Evolutionary conservation across 2,797 vertebrate genomes (phyloP), one percentile per base, ranked within the genome.

Genomic region (Acestrorhynchus altus): DNA sequence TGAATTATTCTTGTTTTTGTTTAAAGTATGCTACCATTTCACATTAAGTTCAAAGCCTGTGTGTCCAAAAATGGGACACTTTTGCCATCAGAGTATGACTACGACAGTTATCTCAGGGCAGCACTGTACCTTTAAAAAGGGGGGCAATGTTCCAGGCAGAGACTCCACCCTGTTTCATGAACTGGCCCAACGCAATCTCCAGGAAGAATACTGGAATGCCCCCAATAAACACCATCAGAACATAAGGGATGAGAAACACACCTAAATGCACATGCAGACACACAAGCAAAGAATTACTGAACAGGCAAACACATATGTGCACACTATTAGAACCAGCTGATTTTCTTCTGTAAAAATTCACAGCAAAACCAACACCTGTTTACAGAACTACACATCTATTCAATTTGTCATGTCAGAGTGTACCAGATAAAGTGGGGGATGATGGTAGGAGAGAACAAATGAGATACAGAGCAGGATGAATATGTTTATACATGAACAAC

Each of bases 131-230:
- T 95, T 95, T 97, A 84, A 97, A 97, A 84, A 96, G 95, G 22
- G 96, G 96, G 49, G 93, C 95, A 7, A 97, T 96, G 89, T 97
- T 96, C 96, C 96, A 97, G 54, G 96, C 95, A 68, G 94, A 93
- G 68, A 96, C 94, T 20, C 96, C 96, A 75, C 96, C 96, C 85
- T 96, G 94, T 87, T 97, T 97, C 96, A 97, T 97, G 87, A 97
- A 97, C 88, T 97, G 96, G 70, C 96, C 96, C 85, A 97, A 87
- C 28, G 96, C 95, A 78, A 97, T 95, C 90, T 97, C 96, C 88
- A 97, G 89, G 90, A 97, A 96, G 91, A 97, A 97, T 82, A 97
- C 95, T 0, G 96, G 96, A 79, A 97, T 95, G 56, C 96, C 96
- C 2, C 96, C 96, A 35, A 96, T 92, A 83, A 97, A 94, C 78